Base-by-base conservation (phyloP, 2,113 vertebrate genomes). In the Oreochromis niloticus region DNA sequence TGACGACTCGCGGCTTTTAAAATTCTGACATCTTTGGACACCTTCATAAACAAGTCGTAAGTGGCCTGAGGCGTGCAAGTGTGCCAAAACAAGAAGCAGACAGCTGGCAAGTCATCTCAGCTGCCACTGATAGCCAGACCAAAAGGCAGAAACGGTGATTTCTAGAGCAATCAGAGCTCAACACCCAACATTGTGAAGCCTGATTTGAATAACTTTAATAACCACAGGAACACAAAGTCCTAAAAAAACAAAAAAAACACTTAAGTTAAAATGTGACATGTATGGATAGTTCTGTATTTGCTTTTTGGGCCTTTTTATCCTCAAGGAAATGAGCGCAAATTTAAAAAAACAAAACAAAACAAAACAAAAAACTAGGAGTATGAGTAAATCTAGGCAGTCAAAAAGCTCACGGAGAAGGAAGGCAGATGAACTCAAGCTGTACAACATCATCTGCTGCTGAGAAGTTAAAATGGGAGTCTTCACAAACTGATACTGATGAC, bases 41-140 rank as follows among this genome's bases (percentile, higher is more conserved):
- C 85, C 75, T 93, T 89, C 41, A 84, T 93, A 91, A 91, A 90
- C 89, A 90, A 92, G 88, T 80, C 89, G 85, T 82, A 88, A 93
- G 86, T 48, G 30, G 91, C 90, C 91, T n/a, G 82, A 90, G 84
- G 87, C 30, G 2, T 13, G 24, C 83, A n/a, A 85, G 83, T 83
- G 79, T 88, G 89, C 90, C 89, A 92, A 91, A 91, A 85, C 80
- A 88, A 83, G 84, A 78, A 34, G 66, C 73, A 80, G 88, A 90
- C 93, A 94, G 93, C 92, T 93, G 93, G 92, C 81, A 78, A 92
- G 84, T 82, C 87, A 85, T 85, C 83, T 90, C 86, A 63, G 85
- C 79, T 92, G 88, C 84, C 88, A 84, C 78, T 11, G 71, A 56
- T 43, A 86, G 87, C 68, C 85, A 82, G 39, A 84, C 86, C 90